Conservation (phyloP, 2,888 invertebrate species). For the Steinernema scapterisci region DNA sequence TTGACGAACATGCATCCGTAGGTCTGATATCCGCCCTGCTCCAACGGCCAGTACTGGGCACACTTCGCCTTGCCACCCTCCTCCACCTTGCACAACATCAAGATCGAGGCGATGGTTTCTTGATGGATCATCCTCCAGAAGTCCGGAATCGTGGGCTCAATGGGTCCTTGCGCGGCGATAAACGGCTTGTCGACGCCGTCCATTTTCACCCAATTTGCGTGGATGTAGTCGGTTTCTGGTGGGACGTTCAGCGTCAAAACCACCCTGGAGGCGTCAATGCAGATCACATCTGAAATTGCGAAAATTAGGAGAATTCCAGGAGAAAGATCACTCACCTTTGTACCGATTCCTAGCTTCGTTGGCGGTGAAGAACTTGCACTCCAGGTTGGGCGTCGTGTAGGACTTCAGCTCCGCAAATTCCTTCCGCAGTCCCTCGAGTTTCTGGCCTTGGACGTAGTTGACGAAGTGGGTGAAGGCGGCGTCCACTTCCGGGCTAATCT, state of each 20-base stretch:
- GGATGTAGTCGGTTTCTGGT: conserved; percentile 43
- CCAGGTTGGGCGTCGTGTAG: not conserved
- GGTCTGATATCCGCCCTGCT: conserved; percentile 14
- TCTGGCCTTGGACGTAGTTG: not conserved
- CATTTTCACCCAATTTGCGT: conserved; percentile 45
- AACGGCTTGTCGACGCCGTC: conserved; percentile 39
- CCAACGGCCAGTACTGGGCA: conserved; percentile 30
- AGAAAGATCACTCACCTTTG: conserved; percentile 36
- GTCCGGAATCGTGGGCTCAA: conserved; percentile 33
- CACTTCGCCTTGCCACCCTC: conserved; percentile 35
- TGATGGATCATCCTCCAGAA: conserved; percentile 36
- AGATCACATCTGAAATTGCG: conserved; percentile 44
- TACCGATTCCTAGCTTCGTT: conserved; percentile 14
- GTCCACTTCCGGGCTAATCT: not conserved
- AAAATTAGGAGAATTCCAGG: conserved; percentile 43
- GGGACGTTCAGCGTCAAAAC: conserved; percentile 34
- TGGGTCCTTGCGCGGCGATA: conserved; percentile 41
- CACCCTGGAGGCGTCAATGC: conserved; percentile 44
- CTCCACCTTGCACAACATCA: conserved; percentile 32
- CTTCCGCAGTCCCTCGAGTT: not conserved
- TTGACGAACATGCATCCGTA: conserved; percentile 34
- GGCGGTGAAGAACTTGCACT: not conserved
- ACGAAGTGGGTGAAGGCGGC: not conserved
- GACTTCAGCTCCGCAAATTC: not conserved
- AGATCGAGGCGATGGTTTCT: conserved; percentile 21